These are phyloP conservation scores for Yoshiicerus persimilis DNA, from an alignment of 1,140 invertebrate species.

Conservation along the genomic window DNA sequence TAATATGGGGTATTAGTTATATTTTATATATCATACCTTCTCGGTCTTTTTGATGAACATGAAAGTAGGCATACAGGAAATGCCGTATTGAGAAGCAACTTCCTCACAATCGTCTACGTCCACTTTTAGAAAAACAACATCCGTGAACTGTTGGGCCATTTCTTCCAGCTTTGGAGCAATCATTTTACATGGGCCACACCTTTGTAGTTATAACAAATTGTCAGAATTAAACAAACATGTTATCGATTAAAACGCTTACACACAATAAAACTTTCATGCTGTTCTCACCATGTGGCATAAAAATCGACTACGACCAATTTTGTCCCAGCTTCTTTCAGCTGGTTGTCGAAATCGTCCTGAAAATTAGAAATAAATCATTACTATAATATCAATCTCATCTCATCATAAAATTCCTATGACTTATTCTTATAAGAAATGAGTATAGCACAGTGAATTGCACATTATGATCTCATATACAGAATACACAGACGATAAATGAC, in stretches of 20 bases:
- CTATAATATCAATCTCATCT: background rate
- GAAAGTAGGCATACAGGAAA: conserved; percentile 91
- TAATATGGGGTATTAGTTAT: too few species aligned
- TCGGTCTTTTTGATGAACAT: conserved; percentile 78
- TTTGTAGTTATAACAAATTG: conserved; percentile 56
- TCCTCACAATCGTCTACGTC: conserved; percentile 90
- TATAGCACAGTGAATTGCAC: too few species aligned
- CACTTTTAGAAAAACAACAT: conserved; percentile 67
- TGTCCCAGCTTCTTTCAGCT: conserved; percentile 72
- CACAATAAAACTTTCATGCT: background rate
- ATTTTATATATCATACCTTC: too few species aligned
- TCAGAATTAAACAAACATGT: too few species aligned
- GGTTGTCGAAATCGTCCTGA: conserved; percentile 70
- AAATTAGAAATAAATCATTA: conserved; percentile 42
- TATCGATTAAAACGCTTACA: too few species aligned
- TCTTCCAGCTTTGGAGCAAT: conserved; percentile 75
- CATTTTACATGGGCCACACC: conserved; percentile 84
- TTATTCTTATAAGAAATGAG: too few species aligned
- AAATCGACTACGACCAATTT: conserved; percentile 87
- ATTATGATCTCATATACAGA: too few species aligned
- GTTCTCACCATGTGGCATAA: conserved; percentile 65
- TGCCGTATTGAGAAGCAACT: conserved; percentile 73
- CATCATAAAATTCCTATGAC: too few species aligned
- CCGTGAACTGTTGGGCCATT: conserved; percentile 48
- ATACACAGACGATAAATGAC: too few species aligned